Percentiles rank a stretch among this genome's conserved stretches.
phyloP scores from a whole-genome alignment of 2,888 invertebrate genomes.

The Nomada hirtipes region DNA sequence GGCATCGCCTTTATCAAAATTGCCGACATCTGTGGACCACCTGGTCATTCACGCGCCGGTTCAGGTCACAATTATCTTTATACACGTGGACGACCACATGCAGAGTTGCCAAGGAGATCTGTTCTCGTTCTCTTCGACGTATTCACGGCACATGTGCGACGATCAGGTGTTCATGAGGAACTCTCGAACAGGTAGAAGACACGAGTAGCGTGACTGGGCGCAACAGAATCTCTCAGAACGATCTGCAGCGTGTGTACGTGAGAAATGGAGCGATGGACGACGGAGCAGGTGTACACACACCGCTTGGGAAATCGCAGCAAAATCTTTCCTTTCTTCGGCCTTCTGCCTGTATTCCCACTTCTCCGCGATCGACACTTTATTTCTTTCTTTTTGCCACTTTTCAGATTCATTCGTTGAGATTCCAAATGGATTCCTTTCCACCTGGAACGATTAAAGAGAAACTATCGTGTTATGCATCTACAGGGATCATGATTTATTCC shows the following conservation, averaged over 20 bases:
- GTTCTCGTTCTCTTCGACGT: not conserved
- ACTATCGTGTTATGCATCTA: not conserved
- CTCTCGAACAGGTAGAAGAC: slow-evolving; percentile 46
- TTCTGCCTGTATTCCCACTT: not conserved
- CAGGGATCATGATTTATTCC: slow-evolving; percentile 8
- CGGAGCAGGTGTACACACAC: slow-evolving; percentile 63
- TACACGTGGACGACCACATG: slow-evolving; percentile 10
- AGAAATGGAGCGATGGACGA: slow-evolving; percentile 55
- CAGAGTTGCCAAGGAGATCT: slow-evolving; percentile 9
- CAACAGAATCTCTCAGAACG: slow-evolving; percentile 61
- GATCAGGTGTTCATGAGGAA: slow-evolving; percentile 62
- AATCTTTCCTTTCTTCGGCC: slow-evolving; percentile 15
- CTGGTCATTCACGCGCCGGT: slow-evolving; percentile 53
- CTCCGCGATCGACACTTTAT: not conserved
- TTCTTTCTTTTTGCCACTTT: slow-evolving; percentile 2
- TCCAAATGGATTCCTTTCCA: slow-evolving; percentile 48
- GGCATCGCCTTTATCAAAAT: slow-evolving; percentile 41
- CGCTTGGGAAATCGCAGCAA: slow-evolving; percentile 70
- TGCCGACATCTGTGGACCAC: slow-evolving; percentile 62
- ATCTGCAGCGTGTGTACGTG: slow-evolving; percentile 53
- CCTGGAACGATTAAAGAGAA: slow-evolving; percentile 19
- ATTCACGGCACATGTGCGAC: slow-evolving; percentile 28
- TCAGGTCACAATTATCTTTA: slow-evolving; percentile 4
- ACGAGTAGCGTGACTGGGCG: slow-evolving; percentile 59
- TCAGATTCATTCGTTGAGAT: slow-evolving; percentile 12